Evolutionary conservation across 2,888 invertebrate genomes (phyloP), one percentile per base, ranked within the genome.

Genomic region (Nephrotoma flavescens): DNA sequence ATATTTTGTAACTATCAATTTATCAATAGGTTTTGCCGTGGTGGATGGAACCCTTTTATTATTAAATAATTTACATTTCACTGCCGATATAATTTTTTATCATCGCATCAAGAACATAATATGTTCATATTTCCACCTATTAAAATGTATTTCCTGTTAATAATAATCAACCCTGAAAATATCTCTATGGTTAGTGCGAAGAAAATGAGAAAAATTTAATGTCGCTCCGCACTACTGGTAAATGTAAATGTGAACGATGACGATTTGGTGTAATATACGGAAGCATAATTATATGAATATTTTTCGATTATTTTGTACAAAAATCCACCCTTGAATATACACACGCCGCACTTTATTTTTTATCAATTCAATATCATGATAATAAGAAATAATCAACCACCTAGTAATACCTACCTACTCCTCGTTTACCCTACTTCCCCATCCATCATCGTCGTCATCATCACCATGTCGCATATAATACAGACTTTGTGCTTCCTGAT

Each of bases 41-140:
- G 31, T 31, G 31, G 31, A 31, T n/a, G 2, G 71, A 71, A 71
- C 71, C 71, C 71, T 71, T 71, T 71, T 71, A 71, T 71, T 71
- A 71, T 9, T 31, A 31, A 9, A 71, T 71, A 71, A 71, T 71
- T 71, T 71, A 71, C 71, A 71, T 71, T 71, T 71, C 71, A 71
- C 71, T 71, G 71, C 31, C 71, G 71, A 71, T 71, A 31, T 31
- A 71, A 71, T 31, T 71, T 19, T 71, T 71, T 71, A 71, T 31
- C 71, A 31, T 71, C 31, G 71, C 71, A 84, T 84, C 41, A 84
- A 84, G 42, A 84, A 84, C 41, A 84, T 84, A 84, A 84, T 84
- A 84, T 84, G 84, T 84, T 84, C 84, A 84, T 84, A 84, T 84
- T 84, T 84, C 84, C 84, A 84, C 84, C 84, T 84, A 84, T 84